Evolutionary conservation across 2,888 invertebrate species (phyloP), one percentile per base, ranked within the genome.

Genomic region (Arrhopalites spinosus): DNA sequence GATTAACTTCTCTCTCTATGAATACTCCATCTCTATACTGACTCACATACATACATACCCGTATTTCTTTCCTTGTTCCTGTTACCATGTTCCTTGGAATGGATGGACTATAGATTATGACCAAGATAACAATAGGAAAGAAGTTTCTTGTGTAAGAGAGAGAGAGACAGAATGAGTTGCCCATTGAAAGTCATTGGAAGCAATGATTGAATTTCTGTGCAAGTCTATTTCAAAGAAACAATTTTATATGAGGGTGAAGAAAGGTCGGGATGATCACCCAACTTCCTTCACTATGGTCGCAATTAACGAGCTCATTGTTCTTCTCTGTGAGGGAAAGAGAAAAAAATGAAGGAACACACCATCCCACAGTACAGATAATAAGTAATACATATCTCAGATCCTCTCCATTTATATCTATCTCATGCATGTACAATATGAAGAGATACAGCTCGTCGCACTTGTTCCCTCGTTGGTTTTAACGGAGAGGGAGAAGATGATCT

Each of bases 241-340:
- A 23, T 36, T 67, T 47, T n/a, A 53, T 53, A 53, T 17, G 47
- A 67, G 64, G 72, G 73, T 56, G 69, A 70, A 73, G 63, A 56
- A 69, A 66, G 73, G 73, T 63, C 63, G 69, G 71, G 74, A 77
- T 69, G 63, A 63, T 69, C 69, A 50, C 69, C 53, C 69, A 50
- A 69, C 69, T 69, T 69, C 69, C 69, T 53, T 29, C 50, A 45
- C 27, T 25, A 25, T 36, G n/a, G 59, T 23, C 72, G 29, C 73
- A 73, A 73, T 73, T 73, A 73, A 73, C 63, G 73, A 73, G 73
- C 73, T 73, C 73, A 73, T 73, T 64, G 47, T 73, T 73, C 59
- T 61, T 36, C 27, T 64, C 30, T 25, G 30, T n/a, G 43, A 64
- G 64, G 30, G 59, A 59, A 59, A 25, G 59, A 53, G 23, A 20